Evolutionary conservation across 1,140 invertebrate species (phyloP).

Genomic region (Neoseiulus cucumeris): DNA sequence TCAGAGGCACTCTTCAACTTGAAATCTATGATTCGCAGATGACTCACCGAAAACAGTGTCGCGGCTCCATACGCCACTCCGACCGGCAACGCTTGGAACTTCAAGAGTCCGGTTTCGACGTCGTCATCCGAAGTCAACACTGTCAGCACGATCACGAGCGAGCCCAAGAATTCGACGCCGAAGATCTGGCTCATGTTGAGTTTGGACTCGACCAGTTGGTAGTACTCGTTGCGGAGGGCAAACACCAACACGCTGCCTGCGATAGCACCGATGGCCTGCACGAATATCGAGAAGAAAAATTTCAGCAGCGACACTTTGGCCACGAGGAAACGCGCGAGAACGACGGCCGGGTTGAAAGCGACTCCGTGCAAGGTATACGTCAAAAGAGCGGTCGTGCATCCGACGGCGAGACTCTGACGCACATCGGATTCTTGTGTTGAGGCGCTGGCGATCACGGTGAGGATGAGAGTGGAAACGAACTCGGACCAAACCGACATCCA

Average conservation of each 20-base stretch:
- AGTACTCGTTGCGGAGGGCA: not conserved
- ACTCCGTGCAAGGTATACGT: not conserved
- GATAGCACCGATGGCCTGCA: not conserved
- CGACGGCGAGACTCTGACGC: not conserved
- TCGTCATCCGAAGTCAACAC: not conserved
- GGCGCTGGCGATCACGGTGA: not conserved
- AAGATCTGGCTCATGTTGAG: not conserved
- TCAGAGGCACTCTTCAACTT: too few species aligned
- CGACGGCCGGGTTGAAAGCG: constrained; percentile 1
- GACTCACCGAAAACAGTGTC: not conserved
- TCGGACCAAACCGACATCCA: constrained; percentile 1
- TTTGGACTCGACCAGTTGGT: not conserved
- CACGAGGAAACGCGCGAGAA: not conserved
- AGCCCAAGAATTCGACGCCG: not conserved
- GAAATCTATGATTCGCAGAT: too few species aligned
- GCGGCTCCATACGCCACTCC: not conserved
- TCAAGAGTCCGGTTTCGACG: not conserved
- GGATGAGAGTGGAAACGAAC: not conserved
- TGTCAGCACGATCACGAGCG: not conserved
- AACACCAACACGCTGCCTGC: not conserved
- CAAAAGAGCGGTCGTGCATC: not conserved
- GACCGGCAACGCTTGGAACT: constrained; percentile 6
- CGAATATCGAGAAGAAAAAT: not conserved
- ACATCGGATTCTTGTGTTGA: not conserved
- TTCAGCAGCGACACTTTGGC: not conserved